A percentile compares a stretch with the other conserved stretches of the same genome.
phyloP scores from a whole-genome alignment of 2,797 vertebrate species.

The Hippocampus kuda region DNA sequence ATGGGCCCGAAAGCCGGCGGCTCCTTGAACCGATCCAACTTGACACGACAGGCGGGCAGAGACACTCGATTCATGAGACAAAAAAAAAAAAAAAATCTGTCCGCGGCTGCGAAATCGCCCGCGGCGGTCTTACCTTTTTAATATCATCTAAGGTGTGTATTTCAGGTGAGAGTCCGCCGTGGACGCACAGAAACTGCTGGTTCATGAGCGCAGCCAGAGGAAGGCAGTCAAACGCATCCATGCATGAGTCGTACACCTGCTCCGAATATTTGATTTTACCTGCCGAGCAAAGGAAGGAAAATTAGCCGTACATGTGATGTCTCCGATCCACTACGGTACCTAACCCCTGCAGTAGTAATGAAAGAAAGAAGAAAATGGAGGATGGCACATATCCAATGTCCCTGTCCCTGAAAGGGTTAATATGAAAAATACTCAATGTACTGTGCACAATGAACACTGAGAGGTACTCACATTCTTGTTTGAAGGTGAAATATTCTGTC shows the following conservation, averaged over 20 bases:
- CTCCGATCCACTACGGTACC: background rate
- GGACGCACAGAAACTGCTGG: conserved; percentile 78
- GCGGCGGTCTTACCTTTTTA: conserved; percentile 63
- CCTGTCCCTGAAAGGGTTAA: background rate
- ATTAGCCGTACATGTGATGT: background rate
- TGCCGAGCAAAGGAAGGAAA: conserved; percentile 34
- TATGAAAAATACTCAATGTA: background rate
- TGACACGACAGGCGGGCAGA: conserved; percentile 3
- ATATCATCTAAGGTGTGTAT: conserved; percentile 79
- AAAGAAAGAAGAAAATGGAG: background rate
- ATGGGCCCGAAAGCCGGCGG: conserved; percentile 76
- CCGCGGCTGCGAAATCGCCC: background rate
- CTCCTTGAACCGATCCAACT: conserved; percentile 79
- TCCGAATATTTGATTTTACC: conserved; percentile 84
- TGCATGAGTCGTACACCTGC: conserved; percentile 78
- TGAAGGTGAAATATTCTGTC: conserved; percentile 85
- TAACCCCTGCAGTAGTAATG: no score
- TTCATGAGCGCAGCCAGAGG: conserved; percentile 78
- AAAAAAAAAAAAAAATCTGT: background rate
- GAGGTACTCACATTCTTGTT: conserved; percentile 80
- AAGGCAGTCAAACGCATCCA: conserved; percentile 78
- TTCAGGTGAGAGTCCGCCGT: conserved; percentile 76
- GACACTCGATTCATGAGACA: background rate
- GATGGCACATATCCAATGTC: no score
- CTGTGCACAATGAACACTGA: background rate